Evolutionary conservation across 2,113 vertebrate genomes (phyloP).

Genomic region (Macquaria australasica): DNA sequence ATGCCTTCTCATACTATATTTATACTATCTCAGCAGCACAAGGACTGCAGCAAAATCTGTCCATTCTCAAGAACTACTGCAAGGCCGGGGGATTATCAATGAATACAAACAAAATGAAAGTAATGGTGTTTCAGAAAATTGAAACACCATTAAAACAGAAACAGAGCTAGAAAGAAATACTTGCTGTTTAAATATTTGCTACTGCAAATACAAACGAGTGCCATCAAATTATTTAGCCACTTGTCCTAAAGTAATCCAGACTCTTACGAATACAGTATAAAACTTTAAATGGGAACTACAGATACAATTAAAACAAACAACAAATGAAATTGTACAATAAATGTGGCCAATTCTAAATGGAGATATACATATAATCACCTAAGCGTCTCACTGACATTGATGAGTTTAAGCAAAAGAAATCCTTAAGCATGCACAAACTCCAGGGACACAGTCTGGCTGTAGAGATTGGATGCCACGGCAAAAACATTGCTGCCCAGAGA

Average conservation of each 20-base stretch:
- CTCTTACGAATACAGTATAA: neutral
- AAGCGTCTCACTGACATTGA: neutral
- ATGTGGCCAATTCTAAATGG: neutral
- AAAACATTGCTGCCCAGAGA: constrained; percentile 24
- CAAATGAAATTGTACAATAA: neutral
- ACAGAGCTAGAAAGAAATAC: constrained; percentile 3
- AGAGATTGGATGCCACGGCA: constrained; percentile 6
- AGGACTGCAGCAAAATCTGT: neutral
- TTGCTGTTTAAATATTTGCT: neutral
- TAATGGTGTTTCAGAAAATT: too few relatives aligned
- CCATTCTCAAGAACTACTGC: neutral
- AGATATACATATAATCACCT: neutral
- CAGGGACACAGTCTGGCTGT: neutral
- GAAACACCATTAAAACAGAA: too few relatives aligned
- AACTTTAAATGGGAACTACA: too few relatives aligned
- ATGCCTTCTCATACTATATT: neutral
- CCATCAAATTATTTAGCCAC: neutral
- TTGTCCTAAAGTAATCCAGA: constrained; percentile 2
- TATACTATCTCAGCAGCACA: neutral
- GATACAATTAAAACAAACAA: neutral
- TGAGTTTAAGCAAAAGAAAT: neutral
- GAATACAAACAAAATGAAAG: neutral
- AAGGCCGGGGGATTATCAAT: neutral
- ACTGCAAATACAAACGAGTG: neutral
- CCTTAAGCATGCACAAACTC: neutral